Conservation (phyloP, 2,113 vertebrate species). For the Epinephelus moara region DNA sequence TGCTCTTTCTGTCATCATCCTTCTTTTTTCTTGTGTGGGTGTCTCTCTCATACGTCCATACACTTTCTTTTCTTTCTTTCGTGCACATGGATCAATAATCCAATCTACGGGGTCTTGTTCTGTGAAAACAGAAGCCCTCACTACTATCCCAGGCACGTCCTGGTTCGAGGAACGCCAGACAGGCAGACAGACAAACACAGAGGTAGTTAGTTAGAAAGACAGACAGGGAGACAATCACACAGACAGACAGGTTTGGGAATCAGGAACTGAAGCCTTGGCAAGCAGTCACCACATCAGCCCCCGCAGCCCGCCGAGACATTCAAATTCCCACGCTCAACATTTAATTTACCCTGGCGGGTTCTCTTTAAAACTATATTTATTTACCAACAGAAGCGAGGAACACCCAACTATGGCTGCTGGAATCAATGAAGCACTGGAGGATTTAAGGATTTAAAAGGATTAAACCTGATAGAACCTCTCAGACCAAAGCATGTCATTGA, state of each 20-base stretch:
- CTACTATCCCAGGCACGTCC: slow-evolving; percentile 26
- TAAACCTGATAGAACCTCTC: slow-evolving; percentile 4
- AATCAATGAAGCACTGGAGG: not conserved
- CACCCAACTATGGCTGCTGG: not conserved
- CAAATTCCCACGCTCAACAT: slow-evolving; percentile 9
- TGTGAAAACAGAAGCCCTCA: not conserved
- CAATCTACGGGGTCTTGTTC: slow-evolving; percentile 7
- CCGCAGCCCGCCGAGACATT: not conserved
- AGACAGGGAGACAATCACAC: not conserved
- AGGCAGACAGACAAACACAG: not conserved
- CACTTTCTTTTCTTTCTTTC: not conserved
- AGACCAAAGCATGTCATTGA: not conserved
- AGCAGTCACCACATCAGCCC: not conserved
- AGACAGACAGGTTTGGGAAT: slow-evolving; percentile 9
- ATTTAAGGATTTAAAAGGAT: not conserved
- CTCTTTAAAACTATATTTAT: not conserved
- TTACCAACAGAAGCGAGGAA: not conserved
- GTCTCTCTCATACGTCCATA: not conserved
- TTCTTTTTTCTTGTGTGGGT: not conserved
- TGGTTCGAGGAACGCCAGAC: not conserved
- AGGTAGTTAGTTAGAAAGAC: not conserved
- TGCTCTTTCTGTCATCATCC: not conserved
- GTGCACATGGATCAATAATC: slow-evolving; percentile 47
- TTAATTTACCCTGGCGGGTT: not conserved
- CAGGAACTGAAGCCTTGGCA: not conserved